phyloP scores from a whole-genome alignment of 1,140 invertebrate species.

The Heliconius hermathena region DNA sequence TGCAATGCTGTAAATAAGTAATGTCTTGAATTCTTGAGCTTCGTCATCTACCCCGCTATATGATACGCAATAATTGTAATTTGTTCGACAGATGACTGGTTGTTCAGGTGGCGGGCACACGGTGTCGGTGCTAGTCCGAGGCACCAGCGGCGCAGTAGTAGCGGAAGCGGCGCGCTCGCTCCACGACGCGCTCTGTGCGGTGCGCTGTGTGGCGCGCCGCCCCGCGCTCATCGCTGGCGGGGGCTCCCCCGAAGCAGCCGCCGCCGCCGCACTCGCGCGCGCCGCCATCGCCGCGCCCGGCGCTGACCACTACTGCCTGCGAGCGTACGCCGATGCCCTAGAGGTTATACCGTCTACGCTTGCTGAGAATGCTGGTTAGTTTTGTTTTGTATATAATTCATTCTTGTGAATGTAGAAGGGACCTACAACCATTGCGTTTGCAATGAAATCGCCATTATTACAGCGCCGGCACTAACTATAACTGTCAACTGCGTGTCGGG shows the following conservation, averaged over 20 bases:
- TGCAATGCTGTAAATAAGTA: too few species aligned
- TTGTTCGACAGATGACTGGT: slow-evolving; percentile 91
- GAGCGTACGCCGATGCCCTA: slow-evolving; percentile 97
- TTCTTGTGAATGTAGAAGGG: too few species aligned
- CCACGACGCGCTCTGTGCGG: slow-evolving; percentile 99
- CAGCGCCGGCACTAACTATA: too few species aligned
- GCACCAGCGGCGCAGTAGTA: slow-evolving; percentile 97
- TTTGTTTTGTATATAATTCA: background rate
- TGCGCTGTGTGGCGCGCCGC: slow-evolving; percentile 97
- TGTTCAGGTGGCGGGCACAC: slow-evolving; percentile 94
- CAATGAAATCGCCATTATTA: too few species aligned
- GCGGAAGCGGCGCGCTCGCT: slow-evolving; percentile 98
- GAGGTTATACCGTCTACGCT: slow-evolving; percentile 98
- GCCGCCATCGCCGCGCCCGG: slow-evolving; percentile 93
- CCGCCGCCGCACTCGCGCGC: slow-evolving; percentile 92
- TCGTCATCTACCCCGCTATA: too few species aligned
- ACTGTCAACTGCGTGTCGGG: too few species aligned
- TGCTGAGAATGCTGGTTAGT: slow-evolving; percentile 97
- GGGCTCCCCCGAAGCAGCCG: slow-evolving; percentile 98
- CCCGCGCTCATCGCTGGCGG: slow-evolving; percentile 96
- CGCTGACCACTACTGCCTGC: slow-evolving; percentile 96
- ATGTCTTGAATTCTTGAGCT: too few species aligned
- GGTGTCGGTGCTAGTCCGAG: slow-evolving; percentile 96
- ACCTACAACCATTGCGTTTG: too few species aligned
- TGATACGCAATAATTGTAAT: slow-evolving; percentile 16